Conservation (phyloP, 2,888 invertebrate species). For the Tetramorium bicarinatum region DNA sequence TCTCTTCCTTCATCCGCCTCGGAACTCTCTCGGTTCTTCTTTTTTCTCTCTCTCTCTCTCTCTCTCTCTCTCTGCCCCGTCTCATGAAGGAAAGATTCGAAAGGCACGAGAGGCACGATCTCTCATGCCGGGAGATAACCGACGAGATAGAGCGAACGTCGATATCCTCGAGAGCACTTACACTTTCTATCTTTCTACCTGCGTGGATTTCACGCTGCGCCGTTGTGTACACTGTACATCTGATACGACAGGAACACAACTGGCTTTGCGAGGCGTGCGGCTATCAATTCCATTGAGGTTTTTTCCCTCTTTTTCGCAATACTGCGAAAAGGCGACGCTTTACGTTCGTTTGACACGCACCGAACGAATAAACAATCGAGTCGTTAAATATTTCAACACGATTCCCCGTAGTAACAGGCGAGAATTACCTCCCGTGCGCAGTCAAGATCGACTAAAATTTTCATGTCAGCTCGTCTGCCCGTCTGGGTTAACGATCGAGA, state of each 20-base stretch:
- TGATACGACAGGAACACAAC: conserved; percentile 29
- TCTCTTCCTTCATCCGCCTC: conserved; percentile 16
- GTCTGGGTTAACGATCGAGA: conserved; percentile 66
- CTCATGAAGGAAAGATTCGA: not conserved
- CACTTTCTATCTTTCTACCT: conserved; percentile 35
- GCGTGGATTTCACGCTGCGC: conserved; percentile 3
- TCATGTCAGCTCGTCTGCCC: conserved; percentile 74
- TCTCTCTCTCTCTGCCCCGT: conserved; percentile 7
- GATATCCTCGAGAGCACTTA: conserved; percentile 57
- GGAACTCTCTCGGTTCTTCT: conserved; percentile 22
- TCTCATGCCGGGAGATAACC: conserved; percentile 38
- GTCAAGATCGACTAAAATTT: conserved; percentile 76
- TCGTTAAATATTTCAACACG: conserved; percentile 49
- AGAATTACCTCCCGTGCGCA: not conserved
- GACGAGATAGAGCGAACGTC: conserved; percentile 52
- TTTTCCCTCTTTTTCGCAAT: conserved; percentile 6
- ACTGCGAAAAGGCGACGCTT: conserved; percentile 10
- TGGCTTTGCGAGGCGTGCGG: conserved; percentile 15
- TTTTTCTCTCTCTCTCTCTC: not conserved
- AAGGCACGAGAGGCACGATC: conserved; percentile 58
- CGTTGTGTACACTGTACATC: not conserved
- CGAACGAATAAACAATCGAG: conserved; percentile 44
- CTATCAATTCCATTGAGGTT: conserved; percentile 21
- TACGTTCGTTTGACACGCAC: conserved; percentile 35
- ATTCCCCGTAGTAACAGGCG: conserved; percentile 17